Evolutionary conservation across 2,113 vertebrate genomes (phyloP).

Genomic region (Paralichthys olivaceus): DNA sequence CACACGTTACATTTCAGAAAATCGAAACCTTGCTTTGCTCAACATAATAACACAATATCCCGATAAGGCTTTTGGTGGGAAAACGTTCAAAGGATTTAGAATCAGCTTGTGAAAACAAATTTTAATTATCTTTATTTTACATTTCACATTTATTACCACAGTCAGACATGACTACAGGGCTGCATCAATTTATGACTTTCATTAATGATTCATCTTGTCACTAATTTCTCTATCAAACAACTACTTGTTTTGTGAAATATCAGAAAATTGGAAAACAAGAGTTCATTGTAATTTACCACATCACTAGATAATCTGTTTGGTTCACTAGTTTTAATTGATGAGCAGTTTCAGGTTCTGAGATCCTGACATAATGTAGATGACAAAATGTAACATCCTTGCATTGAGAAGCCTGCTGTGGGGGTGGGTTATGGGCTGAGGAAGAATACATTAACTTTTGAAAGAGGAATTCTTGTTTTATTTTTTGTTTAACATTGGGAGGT

Average conservation of each 20-base stretch:
- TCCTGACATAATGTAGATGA: no score
- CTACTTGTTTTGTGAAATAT: neutral
- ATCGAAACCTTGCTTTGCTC: neutral
- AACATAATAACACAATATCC: neutral
- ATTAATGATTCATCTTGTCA: neutral
- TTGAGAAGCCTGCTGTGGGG: neutral
- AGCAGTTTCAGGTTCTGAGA: no score
- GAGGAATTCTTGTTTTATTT: no score
- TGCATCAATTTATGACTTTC: neutral
- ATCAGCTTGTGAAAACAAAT: neutral
- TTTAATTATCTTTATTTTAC: neutral
- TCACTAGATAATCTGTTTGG: neutral
- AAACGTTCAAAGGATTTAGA: no score
- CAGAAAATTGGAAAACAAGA: no score
- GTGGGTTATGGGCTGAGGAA: no score
- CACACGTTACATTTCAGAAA: neutral
- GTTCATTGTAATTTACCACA: neutral
- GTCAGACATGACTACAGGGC: neutral
- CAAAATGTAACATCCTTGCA: no score
- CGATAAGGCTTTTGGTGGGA: neutral
- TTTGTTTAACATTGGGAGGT: no score
- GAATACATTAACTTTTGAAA: no score
- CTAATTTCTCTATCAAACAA: neutral
- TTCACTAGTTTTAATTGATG: neutral
- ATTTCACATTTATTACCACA: neutral